These are phyloP conservation scores for Ochlodes sylvanus DNA, from an alignment of 2,888 invertebrate species.

Conservation along the genomic window DNA sequence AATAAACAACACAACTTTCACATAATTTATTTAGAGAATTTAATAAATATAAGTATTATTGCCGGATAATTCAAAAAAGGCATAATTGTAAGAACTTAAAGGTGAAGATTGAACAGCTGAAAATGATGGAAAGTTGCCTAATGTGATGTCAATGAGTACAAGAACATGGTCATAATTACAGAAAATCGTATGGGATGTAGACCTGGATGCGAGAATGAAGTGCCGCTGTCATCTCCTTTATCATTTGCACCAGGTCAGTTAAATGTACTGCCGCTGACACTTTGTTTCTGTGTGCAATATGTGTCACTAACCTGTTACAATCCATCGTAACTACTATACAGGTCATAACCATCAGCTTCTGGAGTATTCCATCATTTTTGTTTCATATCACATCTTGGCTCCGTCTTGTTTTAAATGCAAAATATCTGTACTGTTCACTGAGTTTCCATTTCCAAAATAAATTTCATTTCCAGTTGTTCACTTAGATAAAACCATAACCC, in stretches of 20 bases:
- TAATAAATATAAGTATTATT: too few relatives aligned
- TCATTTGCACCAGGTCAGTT: conserved; percentile 84
- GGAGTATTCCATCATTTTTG: conserved; percentile 43
- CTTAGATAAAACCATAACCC: conserved; percentile 17
- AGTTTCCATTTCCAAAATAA: conserved; percentile 23
- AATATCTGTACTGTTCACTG: conserved; percentile 35
- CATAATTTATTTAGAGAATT: too few relatives aligned
- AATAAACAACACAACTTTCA: too few relatives aligned
- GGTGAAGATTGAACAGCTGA: conserved; percentile 9
- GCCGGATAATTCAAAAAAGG: background rate
- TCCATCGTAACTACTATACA: conserved; percentile 43
- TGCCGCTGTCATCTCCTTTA: conserved; percentile 82
- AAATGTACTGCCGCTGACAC: conserved; percentile 78
- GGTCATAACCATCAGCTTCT: conserved; percentile 61
- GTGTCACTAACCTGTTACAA: conserved; percentile 77
- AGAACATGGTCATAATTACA: conserved; percentile 77
- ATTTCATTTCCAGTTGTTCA: conserved; percentile 26
- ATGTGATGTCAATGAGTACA: conserved; percentile 51
- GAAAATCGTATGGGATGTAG: conserved; percentile 83
- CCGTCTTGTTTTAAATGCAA: conserved; percentile 40
- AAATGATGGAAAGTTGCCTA: conserved; percentile 16
- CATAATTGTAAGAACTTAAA: background rate
- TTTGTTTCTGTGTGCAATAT: conserved; percentile 78
- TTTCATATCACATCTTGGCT: conserved; percentile 41
- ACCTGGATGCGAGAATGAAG: conserved; percentile 81